phyloP scores from a whole-genome alignment of 2,888 invertebrate species.

The Sylvicola fuscatus region DNA sequence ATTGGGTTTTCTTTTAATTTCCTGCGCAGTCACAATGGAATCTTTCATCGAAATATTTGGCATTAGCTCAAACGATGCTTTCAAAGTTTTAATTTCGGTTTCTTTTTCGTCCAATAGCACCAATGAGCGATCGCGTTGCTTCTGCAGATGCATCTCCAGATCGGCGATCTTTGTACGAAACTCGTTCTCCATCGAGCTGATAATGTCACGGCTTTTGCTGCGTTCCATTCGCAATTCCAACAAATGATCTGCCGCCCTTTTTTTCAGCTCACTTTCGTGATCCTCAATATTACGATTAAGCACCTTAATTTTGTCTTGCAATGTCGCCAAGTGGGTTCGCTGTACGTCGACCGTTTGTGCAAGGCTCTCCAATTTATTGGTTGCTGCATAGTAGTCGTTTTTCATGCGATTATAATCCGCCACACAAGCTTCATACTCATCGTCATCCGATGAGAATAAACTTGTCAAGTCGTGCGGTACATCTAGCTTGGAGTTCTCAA shows the following conservation, averaged over 20 bases:
- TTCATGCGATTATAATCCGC: slow-evolving; percentile 40
- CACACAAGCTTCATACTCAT: slow-evolving; percentile 33
- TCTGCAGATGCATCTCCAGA: slow-evolving; percentile 49
- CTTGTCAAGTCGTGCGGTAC: slow-evolving; percentile 37
- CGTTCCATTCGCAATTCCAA: slow-evolving; percentile 25
- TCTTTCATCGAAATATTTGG: slow-evolving; percentile 12
- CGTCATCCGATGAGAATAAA: slow-evolving; percentile 25
- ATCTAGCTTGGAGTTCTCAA: slow-evolving; percentile 36
- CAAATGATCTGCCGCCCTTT: slow-evolving; percentile 33
- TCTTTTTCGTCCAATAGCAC: slow-evolving; percentile 64
- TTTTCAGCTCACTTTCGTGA: slow-evolving; percentile 38
- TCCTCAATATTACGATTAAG: slow-evolving; percentile 39
- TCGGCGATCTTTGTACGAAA: slow-evolving; percentile 30
- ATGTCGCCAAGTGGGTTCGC: slow-evolving; percentile 36
- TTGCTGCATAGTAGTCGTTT: slow-evolving; percentile 28
- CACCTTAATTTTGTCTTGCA: slow-evolving; percentile 44
- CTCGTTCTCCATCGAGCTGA: slow-evolving; percentile 27
- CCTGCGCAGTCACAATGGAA: neutral
- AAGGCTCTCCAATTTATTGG: slow-evolving; percentile 12
- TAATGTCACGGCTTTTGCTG: slow-evolving; percentile 17
- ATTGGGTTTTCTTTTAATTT: slow-evolving; percentile 7
- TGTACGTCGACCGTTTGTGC: slow-evolving; percentile 27
- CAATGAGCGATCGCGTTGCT: slow-evolving; percentile 63
- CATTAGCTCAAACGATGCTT: slow-evolving; percentile 31
- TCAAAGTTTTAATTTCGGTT: slow-evolving; percentile 39